Conservation (phyloP, 1,140 invertebrate species). For the Heliothis virescens region DNA sequence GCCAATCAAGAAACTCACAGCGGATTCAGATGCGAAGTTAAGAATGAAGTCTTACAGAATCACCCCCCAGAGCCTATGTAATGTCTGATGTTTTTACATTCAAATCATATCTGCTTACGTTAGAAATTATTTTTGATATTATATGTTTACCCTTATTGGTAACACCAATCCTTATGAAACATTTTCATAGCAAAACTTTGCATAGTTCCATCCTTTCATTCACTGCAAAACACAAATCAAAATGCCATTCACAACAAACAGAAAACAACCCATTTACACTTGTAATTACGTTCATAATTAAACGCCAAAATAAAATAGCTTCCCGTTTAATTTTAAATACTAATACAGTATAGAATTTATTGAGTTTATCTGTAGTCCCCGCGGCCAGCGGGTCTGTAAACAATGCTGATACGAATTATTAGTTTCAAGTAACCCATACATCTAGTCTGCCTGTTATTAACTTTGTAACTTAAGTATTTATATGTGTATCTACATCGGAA, state of each 20-base stretch:
- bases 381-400: constrained; percentile 55
- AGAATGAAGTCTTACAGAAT: too few species aligned
- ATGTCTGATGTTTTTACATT: too few species aligned
- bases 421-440: constrained; percentile 52
- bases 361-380: constrained; percentile 46
- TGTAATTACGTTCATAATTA: constrained; percentile 43
- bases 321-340: constrained; percentile 48
- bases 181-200: too few species aligned
- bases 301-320: constrained; percentile 42
- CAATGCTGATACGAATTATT: constrained; percentile 61
- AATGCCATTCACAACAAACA: background rate
- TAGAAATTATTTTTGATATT: background rate
- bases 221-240: background rate
- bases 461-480: constrained; percentile 50
- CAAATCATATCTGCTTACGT: too few species aligned
- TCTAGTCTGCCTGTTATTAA: constrained; percentile 53
- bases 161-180: too few species aligned
- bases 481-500: constrained; percentile 34
- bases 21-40: too few species aligned
- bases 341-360: constrained; percentile 50
- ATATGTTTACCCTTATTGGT: background rate
- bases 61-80: too few species aligned
- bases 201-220: background rate
- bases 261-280: constrained; percentile 25
- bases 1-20: too few species aligned